Conservation (phyloP, 2,797 vertebrate species). For the Pseudochromis fuscus region DNA sequence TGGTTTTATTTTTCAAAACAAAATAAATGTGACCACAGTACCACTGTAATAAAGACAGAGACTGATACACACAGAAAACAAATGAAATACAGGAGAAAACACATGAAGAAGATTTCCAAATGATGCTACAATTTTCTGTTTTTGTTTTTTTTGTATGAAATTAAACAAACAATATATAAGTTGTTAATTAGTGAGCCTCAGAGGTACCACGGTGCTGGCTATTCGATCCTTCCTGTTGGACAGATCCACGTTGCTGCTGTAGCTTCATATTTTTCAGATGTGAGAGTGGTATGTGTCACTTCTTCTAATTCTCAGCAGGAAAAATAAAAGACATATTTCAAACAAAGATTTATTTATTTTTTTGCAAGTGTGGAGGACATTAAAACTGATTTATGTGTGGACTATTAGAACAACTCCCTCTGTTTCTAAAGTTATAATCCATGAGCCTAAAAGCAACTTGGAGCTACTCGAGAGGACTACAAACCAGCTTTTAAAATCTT, state of each 20-base stretch:
- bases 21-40: slow-evolving; percentile 41
- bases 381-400: neutral
- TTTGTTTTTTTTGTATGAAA: neutral
- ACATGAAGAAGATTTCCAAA: neutral
- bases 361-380: neutral
- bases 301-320: neutral
- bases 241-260: neutral
- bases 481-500: slow-evolving; percentile 27
- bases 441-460: neutral
- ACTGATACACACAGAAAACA: slow-evolving; percentile 1
- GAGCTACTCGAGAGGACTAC: neutral
- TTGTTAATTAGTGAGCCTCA: neutral
- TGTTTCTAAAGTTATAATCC: neutral
- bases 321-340: neutral
- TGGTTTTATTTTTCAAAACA: slow-evolving; percentile 58
- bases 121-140: neutral
- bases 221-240: neutral
- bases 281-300: neutral
- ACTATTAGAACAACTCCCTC: neutral
- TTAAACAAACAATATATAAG: neutral
- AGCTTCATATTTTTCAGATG: neutral
- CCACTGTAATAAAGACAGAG: slow-evolving; percentile 10
- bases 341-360: neutral
- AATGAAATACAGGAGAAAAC: neutral
- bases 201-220: neutral